phyloP scores from a whole-genome alignment of 2,113 vertebrate species.

The Osmerus eperlanus region DNA sequence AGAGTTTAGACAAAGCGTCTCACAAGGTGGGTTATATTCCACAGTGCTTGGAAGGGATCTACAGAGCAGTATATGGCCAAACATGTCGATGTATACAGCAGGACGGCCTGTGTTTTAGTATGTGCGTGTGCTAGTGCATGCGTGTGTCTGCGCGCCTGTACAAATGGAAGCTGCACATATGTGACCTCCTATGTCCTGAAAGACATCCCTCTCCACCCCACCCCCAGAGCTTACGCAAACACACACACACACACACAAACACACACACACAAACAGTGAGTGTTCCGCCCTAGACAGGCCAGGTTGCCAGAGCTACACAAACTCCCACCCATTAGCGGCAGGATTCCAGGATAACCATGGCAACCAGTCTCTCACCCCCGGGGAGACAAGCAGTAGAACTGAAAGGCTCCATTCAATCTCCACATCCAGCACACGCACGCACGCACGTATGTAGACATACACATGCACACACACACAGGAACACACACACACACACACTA shows the following conservation, averaged over 20 bases:
- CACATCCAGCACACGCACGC: slow-evolving; percentile 71
- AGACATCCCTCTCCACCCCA: slow-evolving; percentile 70
- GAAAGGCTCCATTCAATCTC: slow-evolving; percentile 87
- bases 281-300: slow-evolving; percentile 78
- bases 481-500: slow-evolving; percentile 57
- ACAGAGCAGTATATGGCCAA: not conserved
- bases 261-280: slow-evolving; percentile 49
- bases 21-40: not conserved
- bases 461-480: slow-evolving; percentile 25
- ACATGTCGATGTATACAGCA: slow-evolving; percentile 6
- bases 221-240: slow-evolving; percentile 53
- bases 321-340: slow-evolving; percentile 88
- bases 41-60: not conserved
- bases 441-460: slow-evolving; percentile 61
- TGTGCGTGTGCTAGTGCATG: slow-evolving; percentile 4
- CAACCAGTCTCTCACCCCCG: slow-evolving; percentile 87
- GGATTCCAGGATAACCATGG: slow-evolving; percentile 96
- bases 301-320: slow-evolving; percentile 80
- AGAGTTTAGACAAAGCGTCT: not conserved
- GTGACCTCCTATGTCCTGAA: slow-evolving; percentile 74
- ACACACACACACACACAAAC: slow-evolving; percentile 45
- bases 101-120: slow-evolving; percentile 10
- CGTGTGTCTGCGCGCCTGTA: slow-evolving; percentile 12
- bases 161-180: slow-evolving; percentile 54
- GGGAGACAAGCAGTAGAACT: slow-evolving; percentile 84